Base-by-base conservation (phyloP, 1,140 invertebrate species). In the Cardiocondyla obscurior region DNA sequence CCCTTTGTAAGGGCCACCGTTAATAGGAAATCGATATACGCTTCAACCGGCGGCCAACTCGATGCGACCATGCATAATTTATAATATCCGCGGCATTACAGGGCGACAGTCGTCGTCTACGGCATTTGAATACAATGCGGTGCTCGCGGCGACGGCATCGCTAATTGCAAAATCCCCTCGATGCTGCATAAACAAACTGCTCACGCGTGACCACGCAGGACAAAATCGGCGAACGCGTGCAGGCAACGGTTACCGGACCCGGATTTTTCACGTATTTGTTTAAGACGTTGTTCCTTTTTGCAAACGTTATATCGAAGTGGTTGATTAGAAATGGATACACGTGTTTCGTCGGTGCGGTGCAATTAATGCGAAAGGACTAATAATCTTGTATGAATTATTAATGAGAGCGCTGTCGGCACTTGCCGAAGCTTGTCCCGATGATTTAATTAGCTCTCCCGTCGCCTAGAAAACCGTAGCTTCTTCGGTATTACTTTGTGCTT, bases 121-220 rank as follows among this genome's bases (percentile, higher is more conserved):
- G 58, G 82, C 70, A 90, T 91, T 90, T 90, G 84, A 90, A 90
- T 90, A 90, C 90, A 91, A 91, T 91, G 77, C 83, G 44, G 67
- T 65, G 85, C 65, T 51, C 25, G 65, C 57, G 60, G 22, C 65
- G 73, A 57, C 65, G 72, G 84, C 84, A 87, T 90, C 73, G 84
- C 89, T 90, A 90, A 90, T 90, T 90, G 86, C 76, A 64, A 86
- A 89, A 88, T 70, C 83, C 51, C 70, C 72, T 85, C 49, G 76
- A 88, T 77, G 60, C 65, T 36, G 76, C 74, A 77, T 81, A 79
- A 85, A 58, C 49, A 44, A 82, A 49, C 58, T 55, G 49, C 74
- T 65, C 65, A 77, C 70, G 76, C 83, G 58, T 85, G 84, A 85
- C 64, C 44, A 49, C 10, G 64, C 30, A 33, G 51, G 28, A 53